phyloP scores from a whole-genome alignment of 2,113 vertebrate genomes.

The Ivindomyrus marchei region DNA sequence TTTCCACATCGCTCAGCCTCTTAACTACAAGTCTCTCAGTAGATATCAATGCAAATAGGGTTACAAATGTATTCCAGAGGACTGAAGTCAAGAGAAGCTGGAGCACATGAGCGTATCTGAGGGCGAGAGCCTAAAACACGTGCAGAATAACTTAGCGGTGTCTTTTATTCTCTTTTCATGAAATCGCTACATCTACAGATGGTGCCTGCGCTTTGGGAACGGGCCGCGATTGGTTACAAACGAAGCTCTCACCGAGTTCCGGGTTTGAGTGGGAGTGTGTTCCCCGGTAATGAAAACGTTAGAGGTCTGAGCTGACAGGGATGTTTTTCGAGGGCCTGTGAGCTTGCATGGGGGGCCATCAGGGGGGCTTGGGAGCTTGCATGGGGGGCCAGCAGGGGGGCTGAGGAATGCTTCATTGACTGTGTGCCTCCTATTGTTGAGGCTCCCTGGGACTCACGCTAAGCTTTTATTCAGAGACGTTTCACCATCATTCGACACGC shows the following conservation, averaged over 20 bases:
- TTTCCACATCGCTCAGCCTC: background rate
- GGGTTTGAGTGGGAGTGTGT: background rate
- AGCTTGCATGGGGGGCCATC: background rate
- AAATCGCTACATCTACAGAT: background rate
- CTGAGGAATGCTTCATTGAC: background rate
- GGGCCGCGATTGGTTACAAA: background rate
- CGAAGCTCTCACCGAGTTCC: background rate
- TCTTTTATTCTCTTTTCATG: background rate
- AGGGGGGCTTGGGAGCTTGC: background rate
- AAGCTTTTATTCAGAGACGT: background rate
- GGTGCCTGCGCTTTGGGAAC: background rate
- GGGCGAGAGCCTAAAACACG: background rate
- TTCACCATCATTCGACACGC: background rate
- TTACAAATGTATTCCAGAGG: background rate
- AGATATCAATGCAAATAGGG: background rate
- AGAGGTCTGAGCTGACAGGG: background rate
- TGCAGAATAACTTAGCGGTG: background rate
- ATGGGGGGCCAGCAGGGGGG: background rate
- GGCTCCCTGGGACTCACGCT: background rate
- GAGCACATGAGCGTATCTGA: background rate
- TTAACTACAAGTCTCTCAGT: background rate
- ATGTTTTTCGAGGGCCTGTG: background rate
- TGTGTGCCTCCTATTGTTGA: background rate
- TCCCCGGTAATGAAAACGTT: background rate
- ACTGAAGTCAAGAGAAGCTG: background rate